Percentiles rank a stretch among this genome's conserved stretches.
These are phyloP conservation scores for Stegastes partitus DNA, from an alignment of 2,113 vertebrate genomes.

Conservation along the genomic window DNA sequence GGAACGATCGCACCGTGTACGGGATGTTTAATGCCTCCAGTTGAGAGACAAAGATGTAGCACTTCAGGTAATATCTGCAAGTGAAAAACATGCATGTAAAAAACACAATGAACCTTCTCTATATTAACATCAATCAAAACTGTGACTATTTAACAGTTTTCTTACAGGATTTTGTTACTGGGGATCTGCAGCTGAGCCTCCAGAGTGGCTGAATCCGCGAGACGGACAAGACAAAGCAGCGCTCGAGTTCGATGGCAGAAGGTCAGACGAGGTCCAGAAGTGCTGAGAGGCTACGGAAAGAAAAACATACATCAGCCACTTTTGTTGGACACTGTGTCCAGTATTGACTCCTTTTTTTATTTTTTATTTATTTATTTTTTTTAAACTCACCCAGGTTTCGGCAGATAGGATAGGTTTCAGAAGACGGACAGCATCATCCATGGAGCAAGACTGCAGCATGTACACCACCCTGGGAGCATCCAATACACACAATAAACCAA, in stretches of 20 bases:
- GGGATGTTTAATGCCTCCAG: slow-evolving; percentile 95
- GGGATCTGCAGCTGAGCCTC: slow-evolving; percentile 90
- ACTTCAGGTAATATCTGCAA: slow-evolving; percentile 90
- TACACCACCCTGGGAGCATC: slow-evolving; percentile 88
- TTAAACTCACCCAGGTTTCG: slow-evolving; percentile 88
- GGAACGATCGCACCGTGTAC: slow-evolving; percentile 92
- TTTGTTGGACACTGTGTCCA: background rate
- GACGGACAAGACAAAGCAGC: slow-evolving; percentile 91
- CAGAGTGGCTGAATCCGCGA: slow-evolving; percentile 88
- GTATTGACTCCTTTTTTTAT: background rate
- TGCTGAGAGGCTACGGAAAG: slow-evolving; percentile 85
- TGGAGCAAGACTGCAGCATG: slow-evolving; percentile 88
- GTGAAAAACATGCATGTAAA: slow-evolving; percentile 4
- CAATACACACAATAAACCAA: background rate
- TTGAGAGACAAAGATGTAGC: slow-evolving; percentile 91
- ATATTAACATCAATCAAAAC: background rate
- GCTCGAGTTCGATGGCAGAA: slow-evolving; percentile 91
- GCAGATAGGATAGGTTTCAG: slow-evolving; percentile 89
- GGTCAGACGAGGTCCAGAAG: slow-evolving; percentile 85
- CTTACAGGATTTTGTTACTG: slow-evolving; percentile 89
- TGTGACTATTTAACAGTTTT: background rate
- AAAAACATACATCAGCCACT: background rate
- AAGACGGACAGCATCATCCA: slow-evolving; percentile 87
- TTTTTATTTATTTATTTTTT: background rate
- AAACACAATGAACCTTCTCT: background rate